Evolutionary conservation across 2,113 vertebrate genomes (phyloP).

Genomic region (Limanda limanda): DNA sequence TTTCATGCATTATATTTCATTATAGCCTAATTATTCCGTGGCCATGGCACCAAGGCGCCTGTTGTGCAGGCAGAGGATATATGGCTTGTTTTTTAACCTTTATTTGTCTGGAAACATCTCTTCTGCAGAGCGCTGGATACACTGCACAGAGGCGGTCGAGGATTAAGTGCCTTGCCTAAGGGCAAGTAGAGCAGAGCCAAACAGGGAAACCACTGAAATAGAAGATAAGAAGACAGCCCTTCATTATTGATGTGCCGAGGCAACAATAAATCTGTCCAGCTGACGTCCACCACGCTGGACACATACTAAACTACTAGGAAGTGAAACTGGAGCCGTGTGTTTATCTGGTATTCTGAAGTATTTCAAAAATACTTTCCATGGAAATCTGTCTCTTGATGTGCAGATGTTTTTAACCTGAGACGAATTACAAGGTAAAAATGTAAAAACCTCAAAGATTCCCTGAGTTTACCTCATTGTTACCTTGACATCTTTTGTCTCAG

Average conservation of each 20-base stretch:
- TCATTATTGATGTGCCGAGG: not conserved
- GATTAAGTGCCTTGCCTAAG: conserved; percentile 25
- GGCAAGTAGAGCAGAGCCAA: conserved; percentile 5
- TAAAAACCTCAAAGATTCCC: too few species aligned
- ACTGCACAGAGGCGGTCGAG: conserved; percentile 18
- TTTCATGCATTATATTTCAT: conserved; percentile 31
- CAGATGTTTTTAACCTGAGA: not conserved
- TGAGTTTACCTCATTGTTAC: too few species aligned
- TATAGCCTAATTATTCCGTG: conserved; percentile 29
- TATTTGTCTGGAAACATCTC: conserved; percentile 21
- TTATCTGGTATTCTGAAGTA: not conserved
- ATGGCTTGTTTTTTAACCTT: conserved; percentile 12
- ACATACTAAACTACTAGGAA: not conserved
- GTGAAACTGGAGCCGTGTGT: conserved; percentile 17
- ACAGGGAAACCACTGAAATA: not conserved
- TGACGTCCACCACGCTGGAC: conserved; percentile 29
- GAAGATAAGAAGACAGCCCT: conserved; percentile 7
- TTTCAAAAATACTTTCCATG: conserved; percentile 12
- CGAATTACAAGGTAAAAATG: too few species aligned
- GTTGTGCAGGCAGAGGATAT: conserved; percentile 19
- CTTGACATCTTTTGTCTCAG: not conserved
- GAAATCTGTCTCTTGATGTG: conserved; percentile 3
- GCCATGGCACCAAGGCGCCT: not conserved
- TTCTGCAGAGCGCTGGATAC: conserved; percentile 22
- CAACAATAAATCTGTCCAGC: not conserved